These are phyloP conservation scores for Phortica okadai DNA, from an alignment of 2,888 invertebrate species.

Conservation along the genomic window DNA sequence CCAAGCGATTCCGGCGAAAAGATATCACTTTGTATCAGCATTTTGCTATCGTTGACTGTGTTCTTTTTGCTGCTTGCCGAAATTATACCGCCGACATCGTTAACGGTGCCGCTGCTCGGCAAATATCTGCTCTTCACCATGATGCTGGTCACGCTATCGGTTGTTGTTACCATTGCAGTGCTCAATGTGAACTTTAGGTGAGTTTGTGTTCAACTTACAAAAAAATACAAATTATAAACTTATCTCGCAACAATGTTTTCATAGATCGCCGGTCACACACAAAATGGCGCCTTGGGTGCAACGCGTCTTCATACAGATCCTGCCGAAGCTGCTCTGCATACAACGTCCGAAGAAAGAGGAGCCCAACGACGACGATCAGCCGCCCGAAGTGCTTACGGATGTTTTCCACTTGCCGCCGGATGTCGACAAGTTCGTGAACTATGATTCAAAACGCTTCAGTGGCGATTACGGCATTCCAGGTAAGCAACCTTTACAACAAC, in stretches of 20 bases:
- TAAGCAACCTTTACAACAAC: conserved; percentile 55
- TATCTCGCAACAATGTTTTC: conserved; percentile 21
- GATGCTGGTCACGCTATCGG: conserved; percentile 94
- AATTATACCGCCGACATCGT: conserved; percentile 95
- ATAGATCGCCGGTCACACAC: conserved; percentile 92
- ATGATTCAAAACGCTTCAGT: conserved; percentile 80
- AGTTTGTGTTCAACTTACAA: conserved; percentile 36
- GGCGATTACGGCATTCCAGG: conserved; percentile 86
- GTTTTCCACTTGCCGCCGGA: conserved; percentile 84
- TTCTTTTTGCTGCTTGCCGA: conserved; percentile 95
- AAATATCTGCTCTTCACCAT: conserved; percentile 96
- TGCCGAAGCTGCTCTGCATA: conserved; percentile 92
- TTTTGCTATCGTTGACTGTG: conserved; percentile 93
- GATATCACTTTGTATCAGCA: conserved; percentile 96
- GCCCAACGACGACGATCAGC: conserved; percentile 79
- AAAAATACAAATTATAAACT: not conserved
- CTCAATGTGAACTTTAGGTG: conserved; percentile 92
- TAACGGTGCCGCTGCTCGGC: conserved; percentile 93
- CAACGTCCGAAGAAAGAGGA: conserved; percentile 90
- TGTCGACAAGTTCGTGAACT: conserved; percentile 81
- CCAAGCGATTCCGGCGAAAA: conserved; percentile 99
- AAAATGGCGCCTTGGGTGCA: conserved; percentile 95
- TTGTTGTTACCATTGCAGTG: conserved; percentile 95
- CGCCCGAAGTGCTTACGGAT: conserved; percentile 85
- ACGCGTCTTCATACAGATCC: conserved; percentile 88